Evolutionary conservation across 2,888 invertebrate genomes (phyloP), one percentile per base, ranked within the genome.

Genomic region (Scaptomyza tumidula): DNA sequence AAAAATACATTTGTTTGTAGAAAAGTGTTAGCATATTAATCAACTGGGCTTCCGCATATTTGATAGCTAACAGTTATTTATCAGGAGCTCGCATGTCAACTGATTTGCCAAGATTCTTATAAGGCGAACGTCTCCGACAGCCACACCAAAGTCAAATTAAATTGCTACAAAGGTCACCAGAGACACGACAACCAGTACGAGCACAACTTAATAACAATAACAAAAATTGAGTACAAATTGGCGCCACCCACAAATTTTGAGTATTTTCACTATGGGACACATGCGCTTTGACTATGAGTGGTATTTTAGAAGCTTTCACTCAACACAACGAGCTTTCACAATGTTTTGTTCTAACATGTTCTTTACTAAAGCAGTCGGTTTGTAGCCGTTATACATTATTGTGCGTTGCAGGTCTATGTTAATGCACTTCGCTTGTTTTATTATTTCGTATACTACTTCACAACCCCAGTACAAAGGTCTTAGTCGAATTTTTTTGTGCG

Each of bases 171-270:
- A 52, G 7, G 44, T 37, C 39, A 41, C 43, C 31, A 37, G 14
- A n/a, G 39, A 62, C 62, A 48, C 70, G 70, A 70, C 53, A 56
- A 37, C 77, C 57, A 72, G 62, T 60, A 39, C 78, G 60, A 75
- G 35, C 16, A 13, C 37, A 45, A 68, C 31, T 55, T 50, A 46
- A 46, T 57, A 75, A 59, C 14, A 63, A 65, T n/a, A 35, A 35
- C n/a, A 66, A 55, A 67, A 45, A 64, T 74, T 66, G 69, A 80
- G 71, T 19, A 24, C 5, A 50, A 72, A 66, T 87, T 87, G 80
- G 83, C 86, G 61, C 83, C 83, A 83, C 83, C 83, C 83, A 86
- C 83, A 82, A 71, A 66, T 48, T 45, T 45, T 63, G 83, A 81
- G 70, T n/a, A 6, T 57, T 58, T 48, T 27, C 16, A 45, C 44